Base-by-base conservation (phyloP, 2,113 vertebrate species). In the Murina feae region DNA sequence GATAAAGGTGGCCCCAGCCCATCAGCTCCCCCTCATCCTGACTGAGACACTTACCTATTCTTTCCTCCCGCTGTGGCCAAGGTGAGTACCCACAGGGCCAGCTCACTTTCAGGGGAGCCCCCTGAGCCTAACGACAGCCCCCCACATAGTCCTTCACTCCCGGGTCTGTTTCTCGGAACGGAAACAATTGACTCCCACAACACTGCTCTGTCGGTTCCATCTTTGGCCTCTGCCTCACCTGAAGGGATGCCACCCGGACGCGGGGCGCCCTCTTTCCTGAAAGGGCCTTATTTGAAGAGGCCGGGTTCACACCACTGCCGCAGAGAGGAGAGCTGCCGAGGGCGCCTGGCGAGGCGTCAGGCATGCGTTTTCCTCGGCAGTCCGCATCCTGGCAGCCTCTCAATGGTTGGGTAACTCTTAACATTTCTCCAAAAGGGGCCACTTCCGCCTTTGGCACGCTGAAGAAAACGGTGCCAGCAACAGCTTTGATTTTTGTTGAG, bases 401-500 rank as follows among this genome's bases (percentile, higher is more conserved):
- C 39, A 8, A 8, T 12, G 85, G 80, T 12, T 71, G 32, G 60
- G 4, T 49, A 78, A 75, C 88, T 80, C 91, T 80, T 47, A 74
- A 81, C 35, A 68, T 72, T 80, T 86, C 68, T 95, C 82, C 49
- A 53, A 76, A 88, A 60, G 69, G 44, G 71, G 44, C 44, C 35
- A 17, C 44, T 39, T 60, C 39, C 1, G 6, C 83, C 81, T 82
- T 78, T 47, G 76, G 51, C 39, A 81, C 68, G 47, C 35, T 76
- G 86, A 72, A 68, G 89, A 28, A 93, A 49, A 86, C 4, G 21
- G 28, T 72, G 53, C n/a, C 49, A 66, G 75, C 4, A 58, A 84
- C 35, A 51, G 75, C 47, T 81, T 10, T 84, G 93, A 80, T 94
- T 97, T 97, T 85, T 88, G 37, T 76, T 89, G 93, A 81, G 42